A percentile compares a stretch with the other conserved stretches of the same genome.
These are phyloP conservation scores for Chelidonichthys spinosus DNA, from an alignment of 2,797 vertebrate species.

Conservation along the genomic window DNA sequence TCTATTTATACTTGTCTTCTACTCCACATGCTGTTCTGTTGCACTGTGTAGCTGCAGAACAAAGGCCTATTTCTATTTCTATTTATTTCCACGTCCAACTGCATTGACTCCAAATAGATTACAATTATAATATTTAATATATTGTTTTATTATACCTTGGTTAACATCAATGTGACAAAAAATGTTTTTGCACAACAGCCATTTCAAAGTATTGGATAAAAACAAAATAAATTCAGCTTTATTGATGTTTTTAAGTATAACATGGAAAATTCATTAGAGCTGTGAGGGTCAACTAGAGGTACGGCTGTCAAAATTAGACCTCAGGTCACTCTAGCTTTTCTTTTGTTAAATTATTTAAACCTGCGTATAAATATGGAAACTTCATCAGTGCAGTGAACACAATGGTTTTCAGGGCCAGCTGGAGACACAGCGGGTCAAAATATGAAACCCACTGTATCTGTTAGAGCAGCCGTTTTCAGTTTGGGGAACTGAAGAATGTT, in stretches of 20 bases:
- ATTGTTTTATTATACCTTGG: neutral
- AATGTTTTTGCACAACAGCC: neutral
- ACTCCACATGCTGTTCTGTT: neutral
- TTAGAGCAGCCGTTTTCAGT: slow-evolving; percentile 13
- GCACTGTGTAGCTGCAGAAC: neutral
- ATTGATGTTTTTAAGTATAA: neutral
- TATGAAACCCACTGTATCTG: slow-evolving; percentile 22
- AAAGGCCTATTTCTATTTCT: neutral
- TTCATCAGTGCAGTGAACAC: slow-evolving; percentile 26
- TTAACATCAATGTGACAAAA: neutral
- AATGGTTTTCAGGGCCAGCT: neutral
- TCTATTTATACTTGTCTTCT: no score
- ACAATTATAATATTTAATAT: neutral
- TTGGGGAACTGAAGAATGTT: slow-evolving; percentile 4
- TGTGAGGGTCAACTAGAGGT: slow-evolving; percentile 16
- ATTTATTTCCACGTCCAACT: neutral
- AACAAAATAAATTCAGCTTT: neutral
- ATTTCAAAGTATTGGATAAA: neutral
- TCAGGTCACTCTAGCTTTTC: slow-evolving; percentile 26
- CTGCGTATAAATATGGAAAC: slow-evolving; percentile 48
- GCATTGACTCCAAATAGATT: neutral
- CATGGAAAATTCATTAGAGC: slow-evolving; percentile 25
- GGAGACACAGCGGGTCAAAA: neutral
- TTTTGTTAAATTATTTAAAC: slow-evolving; percentile 44
- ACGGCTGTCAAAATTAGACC: slow-evolving; percentile 31